phyloP scores from a whole-genome alignment of 2,113 vertebrate genomes.

The Tragelaphus buxtoni region DNA sequence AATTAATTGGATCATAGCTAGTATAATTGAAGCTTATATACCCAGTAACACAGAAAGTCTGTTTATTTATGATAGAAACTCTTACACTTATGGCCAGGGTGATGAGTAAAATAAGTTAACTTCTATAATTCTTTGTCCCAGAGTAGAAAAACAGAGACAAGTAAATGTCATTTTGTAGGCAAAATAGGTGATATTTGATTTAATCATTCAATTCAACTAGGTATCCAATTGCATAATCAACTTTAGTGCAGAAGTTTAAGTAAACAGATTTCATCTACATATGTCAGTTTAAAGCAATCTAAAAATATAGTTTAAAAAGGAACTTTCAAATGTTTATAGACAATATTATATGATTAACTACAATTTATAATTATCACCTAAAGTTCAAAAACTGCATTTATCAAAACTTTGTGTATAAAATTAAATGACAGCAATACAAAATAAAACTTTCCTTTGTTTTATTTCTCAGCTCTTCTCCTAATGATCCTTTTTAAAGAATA shows the following conservation, averaged over 20 bases:
- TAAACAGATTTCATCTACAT: not conserved
- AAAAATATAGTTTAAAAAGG: too few relatives aligned
- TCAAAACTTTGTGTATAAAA: not conserved
- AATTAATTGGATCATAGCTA: not conserved
- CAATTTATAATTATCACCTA: not conserved
- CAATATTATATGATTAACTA: not conserved
- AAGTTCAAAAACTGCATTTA: not conserved
- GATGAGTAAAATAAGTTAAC: not conserved
- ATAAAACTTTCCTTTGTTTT: not conserved
- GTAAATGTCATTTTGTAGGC: not conserved
- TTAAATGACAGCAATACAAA: not conserved
- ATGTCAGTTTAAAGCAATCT: not conserved
- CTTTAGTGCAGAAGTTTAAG: not conserved
- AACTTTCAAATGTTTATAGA: too few relatives aligned
- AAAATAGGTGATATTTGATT: not conserved
- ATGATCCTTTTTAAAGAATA: not conserved
- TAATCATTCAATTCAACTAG: not conserved
- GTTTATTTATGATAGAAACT: not conserved
- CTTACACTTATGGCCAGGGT: not conserved
- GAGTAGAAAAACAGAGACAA: not conserved
- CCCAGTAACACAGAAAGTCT: not conserved
- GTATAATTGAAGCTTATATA: not conserved
- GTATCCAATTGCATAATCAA: not conserved
- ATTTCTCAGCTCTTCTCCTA: not conserved
- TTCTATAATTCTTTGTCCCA: not conserved